phyloP scores from a whole-genome alignment of 92 coral and sea anemone genomes.

The Micromussa lordhowensis region DNA sequence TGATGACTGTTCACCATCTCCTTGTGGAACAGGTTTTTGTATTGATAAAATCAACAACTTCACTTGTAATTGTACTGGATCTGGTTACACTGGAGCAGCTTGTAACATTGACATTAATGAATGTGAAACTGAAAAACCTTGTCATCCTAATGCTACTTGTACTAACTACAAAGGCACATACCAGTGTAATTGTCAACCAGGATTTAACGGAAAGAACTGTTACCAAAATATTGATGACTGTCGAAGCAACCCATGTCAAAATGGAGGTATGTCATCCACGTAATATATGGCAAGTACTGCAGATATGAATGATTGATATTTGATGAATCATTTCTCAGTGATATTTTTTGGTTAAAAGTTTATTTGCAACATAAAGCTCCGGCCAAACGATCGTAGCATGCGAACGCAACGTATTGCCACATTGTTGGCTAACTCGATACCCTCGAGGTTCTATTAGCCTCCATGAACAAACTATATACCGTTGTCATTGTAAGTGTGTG shows the following conservation, averaged over 20 bases:
- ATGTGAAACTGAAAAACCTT: conserved; percentile 68
- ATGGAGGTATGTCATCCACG: conserved; percentile 89
- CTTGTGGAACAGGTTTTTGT: conserved; percentile 76
- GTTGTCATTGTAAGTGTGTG: too few relatives aligned
- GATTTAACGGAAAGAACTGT: conserved; percentile 85
- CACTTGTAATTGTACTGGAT: conserved; percentile 83
- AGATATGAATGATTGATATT: too few relatives aligned
- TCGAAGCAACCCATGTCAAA: conserved; percentile 71
- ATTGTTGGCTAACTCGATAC: too few relatives aligned
- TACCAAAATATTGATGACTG: conserved; percentile 84
- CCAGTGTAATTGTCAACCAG: conserved; percentile 72
- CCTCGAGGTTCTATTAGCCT: too few relatives aligned
- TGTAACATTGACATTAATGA: conserved; percentile 83
- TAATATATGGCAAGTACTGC: not conserved
- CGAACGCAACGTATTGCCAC: too few relatives aligned
- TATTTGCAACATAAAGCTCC: too few relatives aligned
- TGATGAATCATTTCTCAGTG: too few relatives aligned
- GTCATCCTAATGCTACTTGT: conserved; percentile 78
- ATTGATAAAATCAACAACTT: conserved; percentile 68
- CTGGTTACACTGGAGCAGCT: conserved; percentile 80
- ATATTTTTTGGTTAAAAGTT: too few relatives aligned
- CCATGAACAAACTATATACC: too few relatives aligned
- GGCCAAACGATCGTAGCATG: too few relatives aligned
- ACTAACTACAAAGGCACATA: conserved; percentile 78
- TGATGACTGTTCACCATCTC: conserved; percentile 77